These are phyloP conservation scores for Trissolcus brochymenae DNA, from an alignment of 2,888 invertebrate genomes.

Conservation along the genomic window DNA sequence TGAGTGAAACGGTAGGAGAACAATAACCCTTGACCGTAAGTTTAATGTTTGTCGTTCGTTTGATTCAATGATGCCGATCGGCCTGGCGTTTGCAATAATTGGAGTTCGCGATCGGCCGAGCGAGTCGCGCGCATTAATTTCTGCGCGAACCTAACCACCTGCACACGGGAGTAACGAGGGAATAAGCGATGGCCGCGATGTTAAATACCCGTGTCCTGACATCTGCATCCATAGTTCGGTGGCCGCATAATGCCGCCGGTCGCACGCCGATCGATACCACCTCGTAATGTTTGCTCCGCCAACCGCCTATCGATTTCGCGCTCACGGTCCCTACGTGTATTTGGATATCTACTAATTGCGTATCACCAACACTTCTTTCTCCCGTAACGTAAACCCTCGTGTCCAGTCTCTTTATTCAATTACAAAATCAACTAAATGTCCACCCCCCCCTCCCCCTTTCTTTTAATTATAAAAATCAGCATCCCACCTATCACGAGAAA, in stretches of 20 bases:
- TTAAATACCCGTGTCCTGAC: slow-evolving; percentile 59
- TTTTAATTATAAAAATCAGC: not conserved
- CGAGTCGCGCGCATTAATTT: slow-evolving; percentile 49
- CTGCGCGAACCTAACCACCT: slow-evolving; percentile 39
- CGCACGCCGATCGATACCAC: slow-evolving; percentile 52
- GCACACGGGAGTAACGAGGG: slow-evolving; percentile 54
- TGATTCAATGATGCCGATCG: slow-evolving; percentile 45
- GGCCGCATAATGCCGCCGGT: slow-evolving; percentile 55
- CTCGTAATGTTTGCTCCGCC: slow-evolving; percentile 56
- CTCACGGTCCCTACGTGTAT: slow-evolving; percentile 50
- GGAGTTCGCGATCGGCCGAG: slow-evolving; percentile 34
- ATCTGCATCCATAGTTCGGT: slow-evolving; percentile 57
- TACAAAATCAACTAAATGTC: not conserved
- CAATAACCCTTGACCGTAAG: slow-evolving; percentile 30
- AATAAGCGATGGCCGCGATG: slow-evolving; percentile 53
- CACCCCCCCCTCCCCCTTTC: not conserved
- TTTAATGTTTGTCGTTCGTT: slow-evolving; percentile 46
- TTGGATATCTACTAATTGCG: slow-evolving; percentile 40
- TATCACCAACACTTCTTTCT: slow-evolving; percentile 11
- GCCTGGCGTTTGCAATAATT: slow-evolving; percentile 30
- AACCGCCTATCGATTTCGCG: slow-evolving; percentile 55
- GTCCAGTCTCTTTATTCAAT: too few relatives aligned
- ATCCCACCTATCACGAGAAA: not conserved
- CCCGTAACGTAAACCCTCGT: too few relatives aligned
- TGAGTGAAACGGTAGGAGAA: slow-evolving; percentile 10